phyloP scores from a whole-genome alignment of 2,113 vertebrate species.

The Sturnira hondurensis region DNA sequence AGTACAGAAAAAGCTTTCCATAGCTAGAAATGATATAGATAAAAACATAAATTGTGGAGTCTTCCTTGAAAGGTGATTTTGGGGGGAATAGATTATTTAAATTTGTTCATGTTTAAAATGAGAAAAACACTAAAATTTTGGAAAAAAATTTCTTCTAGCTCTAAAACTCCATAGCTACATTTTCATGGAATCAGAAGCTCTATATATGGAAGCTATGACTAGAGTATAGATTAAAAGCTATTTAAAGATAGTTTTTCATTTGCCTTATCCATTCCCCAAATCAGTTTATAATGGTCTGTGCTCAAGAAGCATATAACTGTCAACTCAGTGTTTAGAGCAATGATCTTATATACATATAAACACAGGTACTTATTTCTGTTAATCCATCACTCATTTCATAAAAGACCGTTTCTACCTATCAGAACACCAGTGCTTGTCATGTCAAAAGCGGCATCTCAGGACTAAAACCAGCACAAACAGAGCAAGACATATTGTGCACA shows the following conservation, averaged over 20 bases:
- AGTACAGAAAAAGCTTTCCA: not conserved
- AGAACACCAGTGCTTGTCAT: not conserved
- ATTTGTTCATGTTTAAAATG: not conserved
- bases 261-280: not conserved
- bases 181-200: not conserved
- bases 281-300: not conserved
- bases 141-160: not conserved
- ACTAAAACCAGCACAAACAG: not conserved
- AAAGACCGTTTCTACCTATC: not conserved
- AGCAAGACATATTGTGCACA: not conserved
- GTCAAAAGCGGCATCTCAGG: not conserved
- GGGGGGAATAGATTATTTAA: not conserved
- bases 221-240: not conserved
- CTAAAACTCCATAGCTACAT: accelerated
- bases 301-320: not conserved
- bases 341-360: not conserved
- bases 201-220: not conserved
- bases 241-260: not conserved
- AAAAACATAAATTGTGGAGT: not conserved
- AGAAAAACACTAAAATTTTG: not conserved
- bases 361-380: not conserved
- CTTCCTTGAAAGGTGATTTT: not conserved
- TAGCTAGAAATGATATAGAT: not conserved
- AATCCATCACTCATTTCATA: not conserved
- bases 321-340: not conserved